Conservation (phyloP, 1,140 invertebrate genomes). For the Drosophila ambigua region DNA sequence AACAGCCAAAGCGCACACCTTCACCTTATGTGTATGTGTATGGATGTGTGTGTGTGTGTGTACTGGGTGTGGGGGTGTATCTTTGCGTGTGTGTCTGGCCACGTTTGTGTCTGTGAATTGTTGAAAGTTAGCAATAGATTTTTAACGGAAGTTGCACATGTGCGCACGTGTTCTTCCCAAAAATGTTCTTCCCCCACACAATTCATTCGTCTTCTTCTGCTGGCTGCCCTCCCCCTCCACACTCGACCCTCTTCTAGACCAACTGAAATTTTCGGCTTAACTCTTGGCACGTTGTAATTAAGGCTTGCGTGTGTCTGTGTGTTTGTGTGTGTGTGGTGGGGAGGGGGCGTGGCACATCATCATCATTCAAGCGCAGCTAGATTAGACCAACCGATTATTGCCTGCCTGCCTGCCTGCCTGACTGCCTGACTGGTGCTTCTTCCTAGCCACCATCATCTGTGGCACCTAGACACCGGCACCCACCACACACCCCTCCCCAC, state of each 20-base stretch:
- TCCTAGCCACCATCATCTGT: too few relatives aligned
- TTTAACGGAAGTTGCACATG: constrained; percentile 81
- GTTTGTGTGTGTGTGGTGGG: constrained; percentile 1
- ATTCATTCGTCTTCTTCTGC: constrained; percentile 44
- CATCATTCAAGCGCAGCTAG: constrained; percentile 78
- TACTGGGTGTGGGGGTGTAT: constrained; percentile 18
- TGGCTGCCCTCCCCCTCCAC: too few relatives aligned
- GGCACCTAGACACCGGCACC: too few relatives aligned
- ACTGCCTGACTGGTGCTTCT: constrained; percentile 19
- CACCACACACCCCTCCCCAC: too few relatives aligned
- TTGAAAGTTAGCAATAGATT: constrained; percentile 82
- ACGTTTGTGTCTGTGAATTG: constrained; percentile 63
- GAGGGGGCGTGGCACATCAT: constrained; percentile 74
- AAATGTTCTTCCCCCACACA: constrained; percentile 24
- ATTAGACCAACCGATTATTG: constrained; percentile 74
- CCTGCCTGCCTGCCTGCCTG: background rate
- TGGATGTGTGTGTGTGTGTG: constrained; percentile 11
- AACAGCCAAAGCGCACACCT: constrained; percentile 62
- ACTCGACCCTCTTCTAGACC: too few relatives aligned
- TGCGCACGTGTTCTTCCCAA: constrained; percentile 73
- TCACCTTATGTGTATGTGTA: constrained; percentile 6
- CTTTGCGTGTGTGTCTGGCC: constrained; percentile 32
- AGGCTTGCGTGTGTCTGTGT: constrained; percentile 40
- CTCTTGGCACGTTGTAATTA: constrained; percentile 72
- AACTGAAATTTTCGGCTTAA: constrained; percentile 45